phyloP scores from a whole-genome alignment of 2,113 vertebrate species.

The Mastomys natalensis region DNA sequence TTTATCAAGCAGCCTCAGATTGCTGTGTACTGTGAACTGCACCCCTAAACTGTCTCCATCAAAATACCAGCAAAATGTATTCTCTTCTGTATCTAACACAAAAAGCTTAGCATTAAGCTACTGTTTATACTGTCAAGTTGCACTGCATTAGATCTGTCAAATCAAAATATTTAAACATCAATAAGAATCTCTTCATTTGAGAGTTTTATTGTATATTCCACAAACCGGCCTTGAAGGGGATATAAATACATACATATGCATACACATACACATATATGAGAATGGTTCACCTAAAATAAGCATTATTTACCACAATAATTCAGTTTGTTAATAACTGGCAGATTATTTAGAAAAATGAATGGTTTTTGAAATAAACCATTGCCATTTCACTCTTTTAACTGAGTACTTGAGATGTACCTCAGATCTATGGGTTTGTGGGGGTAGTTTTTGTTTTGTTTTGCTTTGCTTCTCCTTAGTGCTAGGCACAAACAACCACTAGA shows the following conservation, averaged over 20 bases:
- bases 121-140: slow-evolving; percentile 76
- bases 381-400: neutral
- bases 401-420: neutral
- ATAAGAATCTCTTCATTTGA: slow-evolving; percentile 72
- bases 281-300: slow-evolving; percentile 45
- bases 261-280: neutral
- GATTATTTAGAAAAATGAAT: slow-evolving; percentile 26
- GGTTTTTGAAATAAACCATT: slow-evolving; percentile 21
- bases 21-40: slow-evolving; percentile 74
- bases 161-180: slow-evolving; percentile 76
- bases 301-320: slow-evolving; percentile 6
- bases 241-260: neutral
- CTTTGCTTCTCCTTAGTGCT: neutral
- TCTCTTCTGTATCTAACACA: slow-evolving; percentile 75
- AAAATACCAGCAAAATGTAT: slow-evolving; percentile 81
- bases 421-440: neutral
- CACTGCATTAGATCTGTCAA: slow-evolving; percentile 70
- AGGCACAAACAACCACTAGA: neutral
- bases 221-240: slow-evolving; percentile 24
- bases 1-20: slow-evolving; percentile 82
- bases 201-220: slow-evolving; percentile 65
- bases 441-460: neutral
- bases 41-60: slow-evolving; percentile 79
- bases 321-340: slow-evolving; percentile 37
- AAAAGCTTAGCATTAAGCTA: slow-evolving; percentile 79